Percentiles rank a stretch among this genome's conserved stretches.
These are phyloP conservation scores for Spisula subtruncata DNA, from an alignment of 2,888 invertebrate genomes.

Conservation along the genomic window DNA sequence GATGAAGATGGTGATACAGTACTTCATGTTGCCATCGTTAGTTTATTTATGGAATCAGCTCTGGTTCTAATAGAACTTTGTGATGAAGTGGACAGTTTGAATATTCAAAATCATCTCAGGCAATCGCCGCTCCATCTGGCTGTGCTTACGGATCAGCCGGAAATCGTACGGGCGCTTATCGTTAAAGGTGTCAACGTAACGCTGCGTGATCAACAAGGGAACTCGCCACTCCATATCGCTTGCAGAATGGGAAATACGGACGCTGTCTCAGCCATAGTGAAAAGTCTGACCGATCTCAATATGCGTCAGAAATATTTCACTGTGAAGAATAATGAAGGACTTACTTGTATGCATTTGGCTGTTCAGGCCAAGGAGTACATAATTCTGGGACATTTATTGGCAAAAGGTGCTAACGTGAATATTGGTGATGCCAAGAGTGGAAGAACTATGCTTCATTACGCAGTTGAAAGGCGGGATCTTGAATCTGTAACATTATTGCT, in stretches of 20 bases:
- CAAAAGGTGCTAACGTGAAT: slow-evolving; percentile 72
- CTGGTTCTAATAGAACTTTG: slow-evolving; percentile 59
- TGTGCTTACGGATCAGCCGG: slow-evolving; percentile 54
- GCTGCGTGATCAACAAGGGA: slow-evolving; percentile 68
- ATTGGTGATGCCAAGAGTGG: slow-evolving; percentile 75
- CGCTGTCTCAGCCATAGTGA: slow-evolving; percentile 50
- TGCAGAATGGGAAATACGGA: slow-evolving; percentile 57
- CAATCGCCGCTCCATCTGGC: slow-evolving; percentile 65
- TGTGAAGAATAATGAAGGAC: slow-evolving; percentile 69
- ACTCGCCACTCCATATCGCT: slow-evolving; percentile 64
- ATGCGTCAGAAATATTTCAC: slow-evolving; percentile 62
- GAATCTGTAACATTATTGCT: slow-evolving; percentile 63
- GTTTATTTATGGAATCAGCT: slow-evolving; percentile 37
- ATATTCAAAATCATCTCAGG: slow-evolving; percentile 58
- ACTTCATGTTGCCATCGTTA: slow-evolving; percentile 71
- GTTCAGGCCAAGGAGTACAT: slow-evolving; percentile 59
- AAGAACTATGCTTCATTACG: slow-evolving; percentile 73
- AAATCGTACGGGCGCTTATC: slow-evolving; percentile 46
- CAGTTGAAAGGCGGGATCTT: slow-evolving; percentile 66
- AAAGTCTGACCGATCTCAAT: slow-evolving; percentile 29
- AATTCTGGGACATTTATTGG: slow-evolving; percentile 70
- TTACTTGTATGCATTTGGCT: slow-evolving; percentile 72
- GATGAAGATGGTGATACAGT: slow-evolving; percentile 75
- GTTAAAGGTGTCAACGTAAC: slow-evolving; percentile 50
- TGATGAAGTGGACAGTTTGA: slow-evolving; percentile 40